Conservation (phyloP, 2,888 invertebrate genomes). For the Kuschelorhynchus macadamiae region DNA sequence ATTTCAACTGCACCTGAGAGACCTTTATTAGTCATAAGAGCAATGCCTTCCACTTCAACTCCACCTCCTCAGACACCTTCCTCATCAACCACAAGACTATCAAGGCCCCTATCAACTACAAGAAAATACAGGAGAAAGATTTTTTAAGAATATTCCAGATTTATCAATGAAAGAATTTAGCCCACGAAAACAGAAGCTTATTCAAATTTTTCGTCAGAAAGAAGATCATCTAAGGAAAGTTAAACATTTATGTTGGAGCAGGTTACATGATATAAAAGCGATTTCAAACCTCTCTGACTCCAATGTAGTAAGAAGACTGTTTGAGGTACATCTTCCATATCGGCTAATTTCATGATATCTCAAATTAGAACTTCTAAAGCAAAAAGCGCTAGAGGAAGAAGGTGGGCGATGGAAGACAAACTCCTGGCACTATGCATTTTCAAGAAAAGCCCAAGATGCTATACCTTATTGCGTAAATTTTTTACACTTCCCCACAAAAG, state of each 20-base stretch:
- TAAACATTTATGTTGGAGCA: constrained; percentile 32
- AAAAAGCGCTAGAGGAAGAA: constrained; percentile 30
- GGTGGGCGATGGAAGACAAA: constrained; percentile 29
- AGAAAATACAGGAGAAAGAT: constrained; percentile 3
- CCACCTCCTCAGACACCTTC: constrained; percentile 21
- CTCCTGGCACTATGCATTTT: constrained; percentile 20
- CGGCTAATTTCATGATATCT: constrained; percentile 32
- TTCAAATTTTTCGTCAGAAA: constrained; percentile 35
- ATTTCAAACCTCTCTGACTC: constrained; percentile 31
- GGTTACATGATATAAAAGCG: constrained; percentile 30
- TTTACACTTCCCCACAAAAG: constrained; percentile 46
- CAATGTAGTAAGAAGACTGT: constrained; percentile 21
- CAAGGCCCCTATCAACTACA: too few species aligned
- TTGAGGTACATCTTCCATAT: constrained; percentile 24
- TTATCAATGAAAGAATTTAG: constrained; percentile 10
- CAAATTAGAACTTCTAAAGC: constrained; percentile 14
- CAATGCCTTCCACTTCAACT: too few species aligned
- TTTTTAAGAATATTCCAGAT: neutral
- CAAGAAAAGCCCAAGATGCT: constrained; percentile 29
- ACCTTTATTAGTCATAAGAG: too few species aligned
- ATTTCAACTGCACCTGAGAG: constrained; percentile 36
- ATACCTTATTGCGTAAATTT: constrained; percentile 38
- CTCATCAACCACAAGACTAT: too few species aligned
- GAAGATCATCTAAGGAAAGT: constrained; percentile 44
- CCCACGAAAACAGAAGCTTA: constrained; percentile 25